A percentile compares a stretch with the other conserved stretches of the same genome.
phyloP scores from a whole-genome alignment of 2,113 vertebrate genomes.

The Tautogolabrus adspersus region DNA sequence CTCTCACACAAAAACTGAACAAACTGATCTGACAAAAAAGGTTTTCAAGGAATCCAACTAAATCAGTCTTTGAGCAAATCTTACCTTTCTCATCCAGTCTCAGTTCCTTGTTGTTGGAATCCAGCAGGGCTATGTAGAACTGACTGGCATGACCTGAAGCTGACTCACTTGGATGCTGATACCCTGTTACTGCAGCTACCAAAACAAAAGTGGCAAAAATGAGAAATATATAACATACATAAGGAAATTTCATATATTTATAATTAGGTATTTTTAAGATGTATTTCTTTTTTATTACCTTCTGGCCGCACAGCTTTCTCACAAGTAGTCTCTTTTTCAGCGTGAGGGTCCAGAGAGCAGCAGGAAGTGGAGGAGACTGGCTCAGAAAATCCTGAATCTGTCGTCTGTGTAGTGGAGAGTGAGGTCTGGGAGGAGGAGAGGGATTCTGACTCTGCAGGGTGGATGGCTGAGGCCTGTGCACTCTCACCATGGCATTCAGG shows the following conservation, averaged over 20 bases:
- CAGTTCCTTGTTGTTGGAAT: constrained; percentile 89
- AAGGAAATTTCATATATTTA: neutral
- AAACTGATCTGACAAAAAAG: no score
- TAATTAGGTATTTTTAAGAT: neutral
- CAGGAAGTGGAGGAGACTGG: constrained; percentile 74
- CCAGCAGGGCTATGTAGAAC: constrained; percentile 93
- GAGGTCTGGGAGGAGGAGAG: constrained; percentile 66
- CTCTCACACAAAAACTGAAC: neutral
- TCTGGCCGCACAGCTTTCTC: constrained; percentile 93
- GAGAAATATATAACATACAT: neutral
- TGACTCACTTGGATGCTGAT: constrained; percentile 90
- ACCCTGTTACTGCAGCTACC: constrained; percentile 93
- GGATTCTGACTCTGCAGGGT: constrained; percentile 76
- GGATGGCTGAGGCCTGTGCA: constrained; percentile 64
- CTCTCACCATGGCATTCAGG: constrained; percentile 49
- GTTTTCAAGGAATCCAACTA: no score
- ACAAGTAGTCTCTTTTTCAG: constrained; percentile 89
- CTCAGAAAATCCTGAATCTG: constrained; percentile 90
- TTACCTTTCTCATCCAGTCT: constrained; percentile 95
- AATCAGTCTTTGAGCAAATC: neutral
- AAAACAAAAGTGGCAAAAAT: neutral
- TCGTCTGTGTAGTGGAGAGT: constrained; percentile 82
- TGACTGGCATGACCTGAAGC: constrained; percentile 85
- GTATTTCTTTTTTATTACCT: constrained; percentile 81
- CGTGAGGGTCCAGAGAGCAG: constrained; percentile 79